Conservation (phyloP, 2,113 vertebrate species). For the Triplophysa tibetana region DNA sequence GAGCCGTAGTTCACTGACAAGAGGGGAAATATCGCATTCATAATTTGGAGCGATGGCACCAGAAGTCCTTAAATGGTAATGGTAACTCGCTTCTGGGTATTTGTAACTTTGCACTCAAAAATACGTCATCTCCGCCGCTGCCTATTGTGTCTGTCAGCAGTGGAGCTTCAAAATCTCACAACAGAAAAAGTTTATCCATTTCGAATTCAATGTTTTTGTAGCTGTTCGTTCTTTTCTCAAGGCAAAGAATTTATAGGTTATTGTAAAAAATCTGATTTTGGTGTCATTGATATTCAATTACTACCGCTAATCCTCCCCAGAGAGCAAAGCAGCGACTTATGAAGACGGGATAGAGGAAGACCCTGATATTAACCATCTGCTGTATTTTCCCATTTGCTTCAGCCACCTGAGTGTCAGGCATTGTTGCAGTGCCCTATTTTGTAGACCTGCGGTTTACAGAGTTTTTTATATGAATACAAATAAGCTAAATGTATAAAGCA, state of each 20-base stretch:
- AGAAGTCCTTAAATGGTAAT: no score
- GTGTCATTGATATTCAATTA: constrained; percentile 8
- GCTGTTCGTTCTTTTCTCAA: no score
- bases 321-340: constrained; percentile 2
- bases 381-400: constrained; percentile 18
- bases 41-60: no score
- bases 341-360: constrained; percentile 12
- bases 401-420: constrained; percentile 10
- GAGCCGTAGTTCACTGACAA: no score
- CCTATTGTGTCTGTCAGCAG: no score
- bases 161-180: no score
- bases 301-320: constrained; percentile 10
- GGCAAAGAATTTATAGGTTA: not conserved
- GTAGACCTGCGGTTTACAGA: constrained; percentile 13
- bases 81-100: no score
- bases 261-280: not conserved
- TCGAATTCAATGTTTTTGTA: not conserved
- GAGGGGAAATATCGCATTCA: no score
- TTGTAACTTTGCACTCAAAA: no score
- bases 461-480: constrained; percentile 32
- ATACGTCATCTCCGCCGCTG: no score
- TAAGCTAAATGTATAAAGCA: constrained; percentile 33
- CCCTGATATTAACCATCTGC: constrained; percentile 5
- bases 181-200: not conserved
- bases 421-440: constrained; percentile 22